Evolutionary conservation across 2,113 vertebrate species (phyloP).

Genomic region (Channa maculata): DNA sequence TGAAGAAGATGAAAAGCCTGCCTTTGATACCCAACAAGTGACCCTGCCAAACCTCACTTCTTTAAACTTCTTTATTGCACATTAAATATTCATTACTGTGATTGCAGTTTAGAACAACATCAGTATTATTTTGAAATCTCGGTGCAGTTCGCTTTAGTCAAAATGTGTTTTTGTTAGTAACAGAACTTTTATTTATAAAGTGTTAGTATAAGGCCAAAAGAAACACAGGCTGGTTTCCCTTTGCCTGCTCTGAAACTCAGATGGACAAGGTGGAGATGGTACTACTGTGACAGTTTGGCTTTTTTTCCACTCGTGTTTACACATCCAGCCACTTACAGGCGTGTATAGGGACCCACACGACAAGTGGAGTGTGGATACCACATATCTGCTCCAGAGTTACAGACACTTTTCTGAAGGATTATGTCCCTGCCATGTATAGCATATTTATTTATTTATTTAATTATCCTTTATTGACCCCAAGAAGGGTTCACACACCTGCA

Average conservation of each 20-base stretch:
- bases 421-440: conserved; percentile 64
- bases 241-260: conserved; percentile 9
- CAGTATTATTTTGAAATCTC: conserved; percentile 72
- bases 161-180: conserved; percentile 43
- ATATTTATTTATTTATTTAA: conserved; percentile 86
- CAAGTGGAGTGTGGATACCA: conserved; percentile 28
- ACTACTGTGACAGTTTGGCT: conserved; percentile 74
- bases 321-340: conserved; percentile 35
- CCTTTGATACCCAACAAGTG: conserved; percentile 26
- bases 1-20: conserved; percentile 35
- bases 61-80: conserved; percentile 66
- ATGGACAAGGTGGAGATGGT: conserved; percentile 52
- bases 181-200: conserved; percentile 31
- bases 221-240: conserved; percentile 9
- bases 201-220: conserved; percentile 22
- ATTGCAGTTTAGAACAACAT: conserved; percentile 61
- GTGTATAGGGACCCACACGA: conserved; percentile 60
- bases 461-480: conserved; percentile 38
- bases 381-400: conserved; percentile 47
- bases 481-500: conserved; percentile 18
- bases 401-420: conserved; percentile 45
- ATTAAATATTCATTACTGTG: conserved; percentile 64
- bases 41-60: conserved; percentile 49
- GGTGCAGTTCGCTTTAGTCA: conserved; percentile 32
- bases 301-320: conserved; percentile 17